Conservation (phyloP, 2,113 vertebrate species). For the Picathartes gymnocephalus region DNA sequence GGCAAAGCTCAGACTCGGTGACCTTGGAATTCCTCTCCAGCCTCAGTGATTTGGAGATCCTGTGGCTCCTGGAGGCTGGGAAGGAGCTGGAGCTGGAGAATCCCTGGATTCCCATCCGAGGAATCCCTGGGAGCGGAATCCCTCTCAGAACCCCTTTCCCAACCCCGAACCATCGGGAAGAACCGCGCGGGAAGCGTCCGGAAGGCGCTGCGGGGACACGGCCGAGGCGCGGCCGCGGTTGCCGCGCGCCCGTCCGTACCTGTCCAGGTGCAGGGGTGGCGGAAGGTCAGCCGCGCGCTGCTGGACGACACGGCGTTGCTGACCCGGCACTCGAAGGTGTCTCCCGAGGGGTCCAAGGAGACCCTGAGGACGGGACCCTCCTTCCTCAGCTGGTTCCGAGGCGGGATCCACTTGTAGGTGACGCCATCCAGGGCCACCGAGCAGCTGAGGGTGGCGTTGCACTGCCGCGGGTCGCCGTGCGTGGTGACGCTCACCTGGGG, state of each 20-base stretch:
- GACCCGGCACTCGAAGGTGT: background rate
- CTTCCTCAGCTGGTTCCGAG: background rate
- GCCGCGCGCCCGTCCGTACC: background rate
- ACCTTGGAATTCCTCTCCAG: no score
- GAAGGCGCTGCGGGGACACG: no score
- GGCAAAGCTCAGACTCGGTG: no score
- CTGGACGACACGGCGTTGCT: background rate
- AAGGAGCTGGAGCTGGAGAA: no score
- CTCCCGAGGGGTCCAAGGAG: background rate
- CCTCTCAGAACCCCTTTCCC: no score
- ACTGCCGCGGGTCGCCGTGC: background rate
- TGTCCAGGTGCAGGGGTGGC: background rate
- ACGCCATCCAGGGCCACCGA: background rate
- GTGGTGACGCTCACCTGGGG: fast-evolving
- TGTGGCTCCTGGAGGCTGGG: no score
- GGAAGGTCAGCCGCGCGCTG: background rate
- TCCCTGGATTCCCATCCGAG: no score
- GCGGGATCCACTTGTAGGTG: background rate
- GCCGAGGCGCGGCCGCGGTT: no score
- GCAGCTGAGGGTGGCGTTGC: background rate
- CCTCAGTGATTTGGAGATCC: no score
- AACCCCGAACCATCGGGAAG: no score
- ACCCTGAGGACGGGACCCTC: background rate
- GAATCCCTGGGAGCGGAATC: no score
- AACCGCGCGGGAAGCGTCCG: no score